Conservation (phyloP, 2,113 vertebrate genomes). For the Pantherophis guttatus region DNA sequence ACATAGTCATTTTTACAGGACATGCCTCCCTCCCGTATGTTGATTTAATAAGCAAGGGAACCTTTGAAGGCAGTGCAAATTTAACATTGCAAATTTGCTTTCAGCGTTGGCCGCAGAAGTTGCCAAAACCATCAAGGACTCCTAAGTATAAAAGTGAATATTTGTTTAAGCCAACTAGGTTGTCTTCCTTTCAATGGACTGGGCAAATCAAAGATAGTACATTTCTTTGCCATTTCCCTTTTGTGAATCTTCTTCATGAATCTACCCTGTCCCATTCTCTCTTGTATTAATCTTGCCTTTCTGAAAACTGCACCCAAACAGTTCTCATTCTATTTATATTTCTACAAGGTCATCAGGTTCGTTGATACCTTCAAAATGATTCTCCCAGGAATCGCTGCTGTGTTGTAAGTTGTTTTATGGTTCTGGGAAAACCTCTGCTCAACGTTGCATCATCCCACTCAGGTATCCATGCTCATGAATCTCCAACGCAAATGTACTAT, state of each 20-base stretch:
- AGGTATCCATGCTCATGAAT: not conserved
- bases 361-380: not conserved
- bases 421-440: not conserved
- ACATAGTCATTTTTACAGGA: not conserved
- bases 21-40: not conserved
- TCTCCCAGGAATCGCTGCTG: not conserved
- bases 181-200: not conserved
- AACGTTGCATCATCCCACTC: not conserved
- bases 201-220: not conserved
- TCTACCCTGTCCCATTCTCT: not conserved
- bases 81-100: not conserved
- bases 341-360: not conserved
- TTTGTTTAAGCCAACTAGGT: not conserved
- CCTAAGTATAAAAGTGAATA: not conserved
- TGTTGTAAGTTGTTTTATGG: not conserved
- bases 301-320: not conserved
- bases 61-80: not conserved
- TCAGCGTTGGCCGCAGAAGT: not conserved
- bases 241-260: not conserved
- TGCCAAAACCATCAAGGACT: not conserved
- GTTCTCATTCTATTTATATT: not conserved
- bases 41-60: not conserved
- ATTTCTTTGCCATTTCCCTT: not conserved
- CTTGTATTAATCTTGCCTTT: not conserved
- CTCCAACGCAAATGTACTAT: not conserved